Evolutionary conservation across 2,797 vertebrate species (phyloP), one percentile per base, ranked within the genome.

Genomic region (Smutsia gigantea): DNA sequence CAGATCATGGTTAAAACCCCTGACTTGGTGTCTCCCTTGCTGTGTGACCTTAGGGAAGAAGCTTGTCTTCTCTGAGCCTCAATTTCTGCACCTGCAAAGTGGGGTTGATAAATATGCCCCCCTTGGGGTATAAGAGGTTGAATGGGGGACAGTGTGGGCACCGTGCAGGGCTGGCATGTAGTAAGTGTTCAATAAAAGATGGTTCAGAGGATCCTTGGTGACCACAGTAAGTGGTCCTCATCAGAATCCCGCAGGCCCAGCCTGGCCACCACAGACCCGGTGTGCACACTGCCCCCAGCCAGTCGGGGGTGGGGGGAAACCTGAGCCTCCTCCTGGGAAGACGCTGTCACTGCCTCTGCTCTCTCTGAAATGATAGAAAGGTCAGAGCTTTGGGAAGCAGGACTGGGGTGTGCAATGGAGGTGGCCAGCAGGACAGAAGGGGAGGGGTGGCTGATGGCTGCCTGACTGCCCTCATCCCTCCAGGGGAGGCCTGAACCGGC

Each of bases 321-420:
- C 91, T 96, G 97, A 98, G 96, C 96, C 25, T 89, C 72, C 78
- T 93, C 88, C 93, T 55, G 34, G 85, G 95, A 83, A 96, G 94
- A 95, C 49, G 4, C 82, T 29, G 59, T 23, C 66, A 27, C 87
- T 13, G 78, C 51, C 7, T 2, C 86, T 17, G 90, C 90, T 23
- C 51, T 88, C 94, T 96, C 81, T 86, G 91, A 94, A 95, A 95
- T 95, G 95, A 97, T 97, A 97, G 97, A 97, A 97, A 98, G 97
- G 97, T 98, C 97, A 98, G 93, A 96, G 96, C 84, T 87, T 25
- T 19, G 89, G 93, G 88, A 89, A 93, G 92, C 49, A n/a, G 25
- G 79, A 42, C 90, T 29, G 34, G 37, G 27, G 83, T 25, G 25
- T 15, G 27, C 1, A 4, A 49, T 77, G 92, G 64, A 91, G 88